These are phyloP conservation scores for Tipula unca DNA, from an alignment of 2,888 invertebrate species.

Conservation along the genomic window DNA sequence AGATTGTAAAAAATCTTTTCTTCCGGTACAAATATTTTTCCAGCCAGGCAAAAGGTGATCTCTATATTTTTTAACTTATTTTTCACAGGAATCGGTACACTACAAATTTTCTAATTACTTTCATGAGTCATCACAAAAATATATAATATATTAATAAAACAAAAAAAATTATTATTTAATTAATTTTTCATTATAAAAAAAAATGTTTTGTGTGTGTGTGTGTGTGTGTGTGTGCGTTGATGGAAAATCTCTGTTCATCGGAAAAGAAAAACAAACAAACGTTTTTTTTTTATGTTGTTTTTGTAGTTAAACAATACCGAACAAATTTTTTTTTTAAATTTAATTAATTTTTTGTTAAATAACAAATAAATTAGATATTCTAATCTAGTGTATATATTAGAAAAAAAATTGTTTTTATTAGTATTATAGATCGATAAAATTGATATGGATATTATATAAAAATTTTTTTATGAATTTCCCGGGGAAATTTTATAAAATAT, in stretches of 20 bases:
- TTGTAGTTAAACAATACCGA: conserved; percentile 1
- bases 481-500: background rate
- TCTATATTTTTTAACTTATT: background rate
- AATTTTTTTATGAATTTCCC: background rate
- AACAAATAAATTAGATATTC: background rate
- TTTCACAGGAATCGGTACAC: background rate
- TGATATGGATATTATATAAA: too few species aligned
- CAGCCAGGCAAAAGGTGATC: background rate
- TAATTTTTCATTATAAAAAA: background rate
- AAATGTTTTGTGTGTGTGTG: background rate
- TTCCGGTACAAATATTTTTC: background rate
- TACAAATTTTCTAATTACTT: background rate
- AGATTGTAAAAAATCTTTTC: background rate
- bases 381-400: background rate
- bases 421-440: background rate
- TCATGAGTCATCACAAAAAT: background rate
- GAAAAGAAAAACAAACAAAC: conserved; percentile 2
- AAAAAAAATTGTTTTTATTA: background rate
- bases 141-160: background rate
- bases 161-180: background rate
- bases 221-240: background rate
- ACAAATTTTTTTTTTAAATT: background rate
- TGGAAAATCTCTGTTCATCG: conserved; percentile 14
- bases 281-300: background rate
- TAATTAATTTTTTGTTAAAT: background rate